Conservation (phyloP, 1,140 invertebrate species). For the Schlechtendalia chinensis region DNA sequence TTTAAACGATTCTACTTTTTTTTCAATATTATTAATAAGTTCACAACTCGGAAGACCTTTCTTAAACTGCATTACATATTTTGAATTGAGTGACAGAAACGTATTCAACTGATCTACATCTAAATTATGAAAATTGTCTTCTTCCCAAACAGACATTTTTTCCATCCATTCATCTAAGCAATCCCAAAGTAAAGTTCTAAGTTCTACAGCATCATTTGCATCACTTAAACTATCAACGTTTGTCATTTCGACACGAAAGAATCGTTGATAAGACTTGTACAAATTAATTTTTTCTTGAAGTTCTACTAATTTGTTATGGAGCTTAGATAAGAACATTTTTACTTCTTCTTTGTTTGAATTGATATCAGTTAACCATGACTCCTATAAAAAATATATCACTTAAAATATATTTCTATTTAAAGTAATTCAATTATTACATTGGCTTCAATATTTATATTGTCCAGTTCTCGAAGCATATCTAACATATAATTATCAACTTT, state of each 20-base stretch:
- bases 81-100: conserved; percentile 37
- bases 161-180: conserved; percentile 59
- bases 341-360: conserved; percentile 68
- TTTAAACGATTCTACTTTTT: conserved; percentile 51
- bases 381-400: conserved; percentile 58
- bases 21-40: conserved; percentile 31
- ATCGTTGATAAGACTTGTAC: conserved; percentile 56
- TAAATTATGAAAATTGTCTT: conserved; percentile 39
- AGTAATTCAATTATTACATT: conserved; percentile 18
- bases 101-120: conserved; percentile 25
- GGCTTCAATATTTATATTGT: background rate
- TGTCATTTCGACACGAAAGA: conserved; percentile 16
- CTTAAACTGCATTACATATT: conserved; percentile 28
- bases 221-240: conserved; percentile 6
- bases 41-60: conserved; percentile 32
- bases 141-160: background rate
- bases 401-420: background rate
- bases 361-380: conserved; percentile 70
- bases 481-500: conserved; percentile 2
- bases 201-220: conserved; percentile 20
- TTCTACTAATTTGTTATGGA: conserved; percentile 63
- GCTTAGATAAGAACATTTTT: conserved; percentile 62
- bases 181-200: conserved; percentile 32
- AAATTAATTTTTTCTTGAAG: conserved; percentile 67
- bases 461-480: background rate